Evolutionary conservation across 2,797 vertebrate species (phyloP), one percentile per base, ranked within the genome.

Genomic region (Epinephelus malabaricus): DNA sequence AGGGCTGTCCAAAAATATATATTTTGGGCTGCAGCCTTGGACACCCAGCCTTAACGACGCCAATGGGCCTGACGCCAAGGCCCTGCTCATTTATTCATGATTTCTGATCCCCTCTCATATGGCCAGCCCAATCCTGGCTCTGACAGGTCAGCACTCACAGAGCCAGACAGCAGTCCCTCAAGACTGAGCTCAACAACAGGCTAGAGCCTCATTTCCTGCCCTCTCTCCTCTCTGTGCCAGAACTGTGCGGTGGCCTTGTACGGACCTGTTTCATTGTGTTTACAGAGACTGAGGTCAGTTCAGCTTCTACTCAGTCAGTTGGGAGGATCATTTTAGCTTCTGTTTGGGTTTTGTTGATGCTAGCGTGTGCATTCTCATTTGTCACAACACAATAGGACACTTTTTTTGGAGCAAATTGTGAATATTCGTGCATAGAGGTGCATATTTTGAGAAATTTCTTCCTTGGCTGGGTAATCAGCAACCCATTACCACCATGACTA

Each of bases 51-150:
- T 12, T 43, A 43, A 43, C 40, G 40, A 43, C 40, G 40, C 40
- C 46, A 6, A 0, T 47, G 51, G 73, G 69, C 62, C 30, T 5
- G 0, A 3, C 3, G 76, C 73, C 78, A 75, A 66, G 58, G 45
- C 61, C 46, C 71, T 79, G 40, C 69, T 91, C 70, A 83, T 87
- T 89, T 81, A 89, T 90, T 90, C 83, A 89, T 87, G 79, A 81
- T 73, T 84, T 71, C 56, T 88, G 76, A 84, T 88, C 81, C 73
- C 82, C 77, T 71, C 73, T 80, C 53, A 18, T 74, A 76, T 80
- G 70, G 79, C 71, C 56, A 8, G 45, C 62, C 81, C 78, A 61
- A 73, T 79, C 81, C 76, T 46, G 63, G 30, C 53, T 60, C 69
- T 76, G 76, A 69, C 76, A 54, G 67, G 72, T 88, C 88, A 84